Base-by-base conservation (phyloP, 2,797 vertebrate species). In the Carcharodon carcharias region DNA sequence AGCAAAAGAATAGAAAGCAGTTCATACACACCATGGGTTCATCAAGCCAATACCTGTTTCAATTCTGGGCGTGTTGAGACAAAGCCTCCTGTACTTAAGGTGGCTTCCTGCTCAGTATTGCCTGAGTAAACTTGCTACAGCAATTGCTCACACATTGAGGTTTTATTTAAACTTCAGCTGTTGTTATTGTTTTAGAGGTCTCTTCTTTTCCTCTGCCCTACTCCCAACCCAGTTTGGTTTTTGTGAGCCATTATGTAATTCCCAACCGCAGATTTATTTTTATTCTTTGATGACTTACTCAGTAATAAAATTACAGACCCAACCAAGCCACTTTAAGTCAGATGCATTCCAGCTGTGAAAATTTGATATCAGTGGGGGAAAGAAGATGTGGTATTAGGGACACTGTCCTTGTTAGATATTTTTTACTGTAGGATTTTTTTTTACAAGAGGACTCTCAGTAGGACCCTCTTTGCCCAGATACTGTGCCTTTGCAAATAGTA, bases 291-390 rank as follows among this genome's bases (percentile, higher is more conserved):
- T 94, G 61, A 65, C 63, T 94, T 67, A 50, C 5, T 14, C n/a
- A 95, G 92, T 67, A 40, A 94, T 94, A 67, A 95, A 71, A 31
- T 71, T 71, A 23, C 65, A 69, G 63, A 71, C 21, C 93, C 93
- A 95, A 50, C 65, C 40, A 94, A 94, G n/a, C 92, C 65, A 45
- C 63, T 45, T 69, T 50, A 23, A 58, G 31, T 21, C 58, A 63
- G 89, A 92, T 63, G 63, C 67, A 28, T 28, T 94, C 67, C 92
- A 94, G 92, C 92, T 58, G n/a, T 94, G 92, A 63, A 67, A 69
- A 28, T 67, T 45, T 28, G n/a, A 54, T 71, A 65, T 45, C 21
- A 65, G 23, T 94, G 45, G 89, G 23, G 89, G 18, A 71, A 65
- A 28, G 26, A 16, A 9, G 40, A 94, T 45, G 21, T 71, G 63